Conservation (phyloP, 2,888 invertebrate genomes). For the Xestoiulus laeticollis region DNA sequence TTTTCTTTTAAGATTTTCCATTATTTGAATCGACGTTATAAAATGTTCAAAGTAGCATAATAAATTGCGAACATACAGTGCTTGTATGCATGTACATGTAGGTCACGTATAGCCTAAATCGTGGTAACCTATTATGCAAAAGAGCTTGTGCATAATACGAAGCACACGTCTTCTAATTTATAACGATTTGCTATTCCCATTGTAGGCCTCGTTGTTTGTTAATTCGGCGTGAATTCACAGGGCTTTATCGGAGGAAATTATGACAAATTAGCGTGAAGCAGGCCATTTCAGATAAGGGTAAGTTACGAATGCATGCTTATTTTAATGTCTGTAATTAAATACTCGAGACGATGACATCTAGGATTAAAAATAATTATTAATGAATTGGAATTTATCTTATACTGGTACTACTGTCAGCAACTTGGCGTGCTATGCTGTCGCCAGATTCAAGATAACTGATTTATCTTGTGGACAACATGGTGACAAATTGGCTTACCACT, state of each 20-base stretch:
- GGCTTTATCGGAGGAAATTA: not conserved
- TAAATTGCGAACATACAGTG: not conserved
- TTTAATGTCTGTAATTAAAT: slow-evolving; percentile 23
- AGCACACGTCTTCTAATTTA: not conserved
- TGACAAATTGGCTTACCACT: slow-evolving; percentile 14
- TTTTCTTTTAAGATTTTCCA: too few relatives aligned
- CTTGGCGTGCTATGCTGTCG: slow-evolving; percentile 17
- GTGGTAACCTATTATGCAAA: not conserved
- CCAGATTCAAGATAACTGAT: slow-evolving; percentile 27
- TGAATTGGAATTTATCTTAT: slow-evolving; percentile 28
- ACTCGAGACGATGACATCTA: slow-evolving; percentile 21
- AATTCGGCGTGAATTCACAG: slow-evolving; percentile 26
- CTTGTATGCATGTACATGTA: too few relatives aligned
- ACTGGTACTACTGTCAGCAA: not conserved
- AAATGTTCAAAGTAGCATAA: not conserved
- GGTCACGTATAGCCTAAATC: not conserved
- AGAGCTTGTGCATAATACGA: not conserved
- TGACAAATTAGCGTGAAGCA: slow-evolving; percentile 39
- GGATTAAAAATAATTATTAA: slow-evolving; percentile 38
- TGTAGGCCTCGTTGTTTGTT: not conserved
- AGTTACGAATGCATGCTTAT: not conserved
- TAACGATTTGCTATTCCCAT: not conserved
- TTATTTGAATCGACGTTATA: too few relatives aligned
- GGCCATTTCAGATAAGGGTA: slow-evolving; percentile 36
- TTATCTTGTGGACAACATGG: not conserved